Evolutionary conservation across 2,888 invertebrate species (phyloP).

Genomic region (Dexiosoma caninum): DNA sequence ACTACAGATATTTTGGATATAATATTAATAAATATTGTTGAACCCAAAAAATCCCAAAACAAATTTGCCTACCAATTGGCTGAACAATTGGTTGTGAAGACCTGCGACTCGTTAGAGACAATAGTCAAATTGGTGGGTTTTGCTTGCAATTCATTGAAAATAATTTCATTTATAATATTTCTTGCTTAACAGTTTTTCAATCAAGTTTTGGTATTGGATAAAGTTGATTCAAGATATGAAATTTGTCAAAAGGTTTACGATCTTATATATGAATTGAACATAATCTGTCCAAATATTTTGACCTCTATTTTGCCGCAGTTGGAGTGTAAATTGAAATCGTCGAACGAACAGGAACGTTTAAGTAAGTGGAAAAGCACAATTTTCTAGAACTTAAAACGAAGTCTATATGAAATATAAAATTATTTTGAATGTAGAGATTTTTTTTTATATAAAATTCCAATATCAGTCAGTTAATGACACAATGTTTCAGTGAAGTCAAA

Average conservation of each 20-base stretch:
- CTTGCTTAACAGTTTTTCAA: constrained; percentile 84
- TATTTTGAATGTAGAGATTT: not conserved
- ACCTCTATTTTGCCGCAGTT: constrained; percentile 94
- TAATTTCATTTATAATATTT: not conserved
- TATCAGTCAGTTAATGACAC: no score
- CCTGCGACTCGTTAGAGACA: constrained; percentile 93
- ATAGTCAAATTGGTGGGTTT: constrained; percentile 90
- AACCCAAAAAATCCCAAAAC: constrained; percentile 92
- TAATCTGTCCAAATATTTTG: constrained; percentile 92
- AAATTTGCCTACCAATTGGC: constrained; percentile 94
- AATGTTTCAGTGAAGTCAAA: no score
- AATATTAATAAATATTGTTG: constrained; percentile 94
- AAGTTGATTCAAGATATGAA: constrained; percentile 88
- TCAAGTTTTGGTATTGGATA: constrained; percentile 94
- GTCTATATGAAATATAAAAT: not conserved
- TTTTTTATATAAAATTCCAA: no score
- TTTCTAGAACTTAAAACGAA: no score
- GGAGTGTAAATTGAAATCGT: constrained; percentile 96
- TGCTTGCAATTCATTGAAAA: no score
- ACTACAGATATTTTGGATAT: constrained; percentile 96
- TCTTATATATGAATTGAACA: constrained; percentile 96
- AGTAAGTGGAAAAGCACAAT: no score
- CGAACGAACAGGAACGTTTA: constrained; percentile 91
- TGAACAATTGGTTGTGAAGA: constrained; percentile 93
- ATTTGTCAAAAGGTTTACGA: constrained; percentile 94